Percentiles rank a stretch among this genome's conserved stretches.
These are phyloP conservation scores for Diarsia brunnea DNA, from an alignment of 2,888 invertebrate genomes.

Conservation along the genomic window DNA sequence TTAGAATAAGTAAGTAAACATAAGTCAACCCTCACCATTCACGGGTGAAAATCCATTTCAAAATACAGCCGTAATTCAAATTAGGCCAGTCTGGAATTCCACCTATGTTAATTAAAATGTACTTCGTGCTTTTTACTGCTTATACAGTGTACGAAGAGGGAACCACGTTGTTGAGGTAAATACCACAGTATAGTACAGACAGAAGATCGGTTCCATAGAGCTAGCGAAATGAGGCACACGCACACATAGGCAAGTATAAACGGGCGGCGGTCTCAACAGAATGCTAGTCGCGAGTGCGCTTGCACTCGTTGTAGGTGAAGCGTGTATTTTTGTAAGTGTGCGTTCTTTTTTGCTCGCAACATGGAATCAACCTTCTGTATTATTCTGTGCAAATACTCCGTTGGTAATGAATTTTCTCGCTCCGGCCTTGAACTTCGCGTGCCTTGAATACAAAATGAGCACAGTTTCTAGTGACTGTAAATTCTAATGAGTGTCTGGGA, in stretches of 20 bases:
- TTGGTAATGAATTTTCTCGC: slow-evolving; percentile 67
- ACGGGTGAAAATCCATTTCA: slow-evolving; percentile 6
- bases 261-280: not conserved
- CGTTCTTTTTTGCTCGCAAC: slow-evolving; percentile 6
- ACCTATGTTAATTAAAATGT: slow-evolving; percentile 19
- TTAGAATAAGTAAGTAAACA: slow-evolving; percentile 1
- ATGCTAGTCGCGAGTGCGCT: slow-evolving; percentile 1
- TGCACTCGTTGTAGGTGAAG: slow-evolving; percentile 4
- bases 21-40: not conserved
- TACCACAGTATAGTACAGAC: slow-evolving; percentile 2
- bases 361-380: slow-evolving; percentile 20
- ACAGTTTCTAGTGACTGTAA: slow-evolving; percentile 64
- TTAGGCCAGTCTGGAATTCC: slow-evolving; percentile 3
- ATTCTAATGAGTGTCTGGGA: slow-evolving; percentile 69
- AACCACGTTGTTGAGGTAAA: slow-evolving; percentile 31
- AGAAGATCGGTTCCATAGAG: slow-evolving; percentile 9
- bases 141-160: slow-evolving; percentile 23
- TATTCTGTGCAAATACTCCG: slow-evolving; percentile 51
- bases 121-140: slow-evolving; percentile 29
- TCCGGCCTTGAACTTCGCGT: slow-evolving; percentile 69
- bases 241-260: not conserved
- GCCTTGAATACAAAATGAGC: slow-evolving; percentile 67
- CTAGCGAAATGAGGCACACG: not conserved
- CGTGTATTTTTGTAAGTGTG: not conserved
- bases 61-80: slow-evolving; percentile 18